Conservation (phyloP, 2,888 invertebrate genomes). For the Adela reaumurella region DNA sequence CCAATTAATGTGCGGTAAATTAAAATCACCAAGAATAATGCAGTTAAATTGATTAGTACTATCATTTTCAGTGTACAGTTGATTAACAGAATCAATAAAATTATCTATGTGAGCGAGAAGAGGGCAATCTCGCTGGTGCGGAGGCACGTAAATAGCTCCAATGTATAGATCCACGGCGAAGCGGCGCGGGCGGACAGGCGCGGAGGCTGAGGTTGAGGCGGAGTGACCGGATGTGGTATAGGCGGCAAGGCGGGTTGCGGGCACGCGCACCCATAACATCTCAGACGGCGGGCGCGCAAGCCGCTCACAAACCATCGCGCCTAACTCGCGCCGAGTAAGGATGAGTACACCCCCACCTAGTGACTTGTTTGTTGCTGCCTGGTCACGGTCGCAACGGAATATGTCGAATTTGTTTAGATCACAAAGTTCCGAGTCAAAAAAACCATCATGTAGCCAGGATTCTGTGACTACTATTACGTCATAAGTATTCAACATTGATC, state of each 20-base stretch:
- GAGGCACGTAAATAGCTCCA: background rate
- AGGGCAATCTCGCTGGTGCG: background rate
- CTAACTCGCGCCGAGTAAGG: background rate
- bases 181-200: background rate
- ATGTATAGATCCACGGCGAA: background rate
- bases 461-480: background rate
- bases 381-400: background rate
- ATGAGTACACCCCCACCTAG: background rate
- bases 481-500: background rate
- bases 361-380: background rate
- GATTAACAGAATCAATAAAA: background rate
- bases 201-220: background rate
- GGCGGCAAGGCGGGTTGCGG: background rate
- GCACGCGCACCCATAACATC: background rate
- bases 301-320: background rate
- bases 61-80: background rate
- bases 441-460: background rate
- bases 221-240: background rate
- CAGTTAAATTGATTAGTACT: background rate
- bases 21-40: slow-evolving; percentile 1
- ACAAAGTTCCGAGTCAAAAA: background rate
- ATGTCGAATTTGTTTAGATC: background rate
- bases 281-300: background rate
- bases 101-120: background rate
- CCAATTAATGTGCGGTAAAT: background rate